Evolutionary conservation across 2,113 vertebrate species (phyloP).

Genomic region (Hypanus sabinus): DNA sequence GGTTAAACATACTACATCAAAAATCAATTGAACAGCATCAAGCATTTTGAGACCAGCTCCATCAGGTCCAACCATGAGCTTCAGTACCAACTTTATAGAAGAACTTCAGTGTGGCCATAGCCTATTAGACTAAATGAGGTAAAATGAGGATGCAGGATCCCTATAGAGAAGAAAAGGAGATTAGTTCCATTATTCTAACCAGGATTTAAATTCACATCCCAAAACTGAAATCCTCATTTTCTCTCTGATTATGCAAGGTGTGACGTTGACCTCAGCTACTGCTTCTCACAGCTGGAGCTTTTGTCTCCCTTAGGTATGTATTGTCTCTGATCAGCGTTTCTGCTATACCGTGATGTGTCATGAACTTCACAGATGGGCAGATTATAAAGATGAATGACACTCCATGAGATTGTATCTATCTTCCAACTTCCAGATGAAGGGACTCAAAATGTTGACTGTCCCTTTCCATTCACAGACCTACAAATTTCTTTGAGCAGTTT

Average conservation of each 20-base stretch:
- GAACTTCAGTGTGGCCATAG: neutral
- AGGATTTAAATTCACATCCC: neutral
- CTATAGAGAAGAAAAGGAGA: neutral
- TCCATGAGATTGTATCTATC: neutral
- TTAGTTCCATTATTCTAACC: neutral
- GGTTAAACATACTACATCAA: neutral
- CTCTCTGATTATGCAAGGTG: neutral
- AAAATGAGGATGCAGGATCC: neutral
- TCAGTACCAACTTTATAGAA: neutral
- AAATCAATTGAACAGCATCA: neutral
- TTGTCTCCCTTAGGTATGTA: neutral
- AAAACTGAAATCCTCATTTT: neutral
- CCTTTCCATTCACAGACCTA: no score
- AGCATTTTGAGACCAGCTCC: neutral
- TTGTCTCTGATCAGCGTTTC: neutral
- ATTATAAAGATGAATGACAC: neutral
- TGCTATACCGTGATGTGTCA: neutral
- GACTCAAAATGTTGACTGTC: no score
- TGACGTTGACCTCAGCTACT: neutral
- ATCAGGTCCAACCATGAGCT: neutral
- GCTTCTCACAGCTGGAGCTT: neutral
- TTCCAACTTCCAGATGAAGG: neutral
- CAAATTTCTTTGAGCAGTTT: no score
- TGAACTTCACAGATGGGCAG: neutral
- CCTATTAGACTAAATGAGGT: neutral